Conservation (phyloP, 2,888 invertebrate genomes). For the Gisinianus flammeolus region DNA sequence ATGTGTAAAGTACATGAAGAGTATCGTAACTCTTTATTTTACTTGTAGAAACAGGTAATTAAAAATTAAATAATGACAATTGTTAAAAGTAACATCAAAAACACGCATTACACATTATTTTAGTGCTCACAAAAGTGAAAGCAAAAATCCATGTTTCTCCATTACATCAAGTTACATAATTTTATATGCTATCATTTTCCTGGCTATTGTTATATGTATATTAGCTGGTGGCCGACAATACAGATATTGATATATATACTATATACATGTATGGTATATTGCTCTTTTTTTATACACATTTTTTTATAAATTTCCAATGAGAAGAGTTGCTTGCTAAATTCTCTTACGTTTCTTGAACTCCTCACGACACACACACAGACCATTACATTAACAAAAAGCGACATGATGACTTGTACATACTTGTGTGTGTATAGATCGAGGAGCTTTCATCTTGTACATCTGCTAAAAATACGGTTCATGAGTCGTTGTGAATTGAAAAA, state of each 20-base stretch:
- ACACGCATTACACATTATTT: not conserved
- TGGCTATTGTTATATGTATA: too few species aligned
- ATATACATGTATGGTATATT: not conserved
- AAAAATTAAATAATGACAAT: not conserved
- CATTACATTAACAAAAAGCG: too few species aligned
- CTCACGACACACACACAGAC: not conserved
- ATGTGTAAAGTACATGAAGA: too few species aligned
- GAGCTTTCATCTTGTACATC: not conserved
- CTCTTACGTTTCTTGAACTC: not conserved
- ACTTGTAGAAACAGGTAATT: not conserved
- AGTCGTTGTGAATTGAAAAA: not conserved
- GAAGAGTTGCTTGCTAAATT: not conserved
- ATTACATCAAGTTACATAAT: not conserved
- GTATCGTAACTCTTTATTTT: not conserved
- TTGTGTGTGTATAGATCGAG: not conserved
- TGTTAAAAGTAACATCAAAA: not conserved
- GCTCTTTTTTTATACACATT: too few species aligned
- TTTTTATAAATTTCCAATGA: not conserved
- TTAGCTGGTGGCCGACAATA: too few species aligned
- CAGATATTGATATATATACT: too few species aligned
- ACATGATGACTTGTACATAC: too few species aligned
- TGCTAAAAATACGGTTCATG: not conserved
- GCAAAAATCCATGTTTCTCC: not conserved
- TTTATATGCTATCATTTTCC: not conserved
- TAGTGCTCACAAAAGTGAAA: not conserved